Conservation (phyloP, 2,888 invertebrate genomes). For the Saturnia japonica region DNA sequence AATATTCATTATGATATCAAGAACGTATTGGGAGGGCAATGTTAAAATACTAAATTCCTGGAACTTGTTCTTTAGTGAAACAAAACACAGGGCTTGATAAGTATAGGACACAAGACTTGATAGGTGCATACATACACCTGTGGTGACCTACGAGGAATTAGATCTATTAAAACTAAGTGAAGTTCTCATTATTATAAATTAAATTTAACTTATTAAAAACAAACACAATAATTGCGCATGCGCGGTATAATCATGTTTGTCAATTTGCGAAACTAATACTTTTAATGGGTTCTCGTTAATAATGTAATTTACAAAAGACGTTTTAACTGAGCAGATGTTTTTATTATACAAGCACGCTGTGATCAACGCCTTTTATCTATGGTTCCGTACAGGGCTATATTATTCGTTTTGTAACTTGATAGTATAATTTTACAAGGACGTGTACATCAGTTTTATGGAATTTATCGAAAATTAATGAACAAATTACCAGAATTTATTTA, state of each 20-base stretch:
- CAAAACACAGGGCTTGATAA: background rate
- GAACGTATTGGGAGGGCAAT: too few species aligned
- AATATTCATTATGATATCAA: too few species aligned
- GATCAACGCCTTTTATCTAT: conserved; percentile 27
- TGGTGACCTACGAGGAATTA: background rate
- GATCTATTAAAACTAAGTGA: background rate
- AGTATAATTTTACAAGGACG: background rate
- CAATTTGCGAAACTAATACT: conserved; percentile 30
- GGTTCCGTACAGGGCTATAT: conserved; percentile 30
- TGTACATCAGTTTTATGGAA: too few species aligned
- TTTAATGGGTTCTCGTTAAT: conserved; percentile 32
- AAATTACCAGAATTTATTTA: too few species aligned
- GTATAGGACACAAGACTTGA: too few species aligned
- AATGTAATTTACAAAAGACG: conserved; percentile 45
- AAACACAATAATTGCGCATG: conserved; percentile 10
- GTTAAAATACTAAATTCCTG: too few species aligned
- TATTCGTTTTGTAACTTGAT: background rate
- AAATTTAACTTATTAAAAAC: conserved; percentile 10
- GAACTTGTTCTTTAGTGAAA: too few species aligned
- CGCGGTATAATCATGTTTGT: conserved; percentile 18
- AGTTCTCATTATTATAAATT: background rate
- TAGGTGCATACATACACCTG: background rate
- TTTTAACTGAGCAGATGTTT: conserved; percentile 49
- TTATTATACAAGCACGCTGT: conserved; percentile 30
- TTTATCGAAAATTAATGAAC: too few species aligned